Base-by-base conservation (phyloP, 2,888 invertebrate genomes). In the Hyposoter didymator region DNA sequence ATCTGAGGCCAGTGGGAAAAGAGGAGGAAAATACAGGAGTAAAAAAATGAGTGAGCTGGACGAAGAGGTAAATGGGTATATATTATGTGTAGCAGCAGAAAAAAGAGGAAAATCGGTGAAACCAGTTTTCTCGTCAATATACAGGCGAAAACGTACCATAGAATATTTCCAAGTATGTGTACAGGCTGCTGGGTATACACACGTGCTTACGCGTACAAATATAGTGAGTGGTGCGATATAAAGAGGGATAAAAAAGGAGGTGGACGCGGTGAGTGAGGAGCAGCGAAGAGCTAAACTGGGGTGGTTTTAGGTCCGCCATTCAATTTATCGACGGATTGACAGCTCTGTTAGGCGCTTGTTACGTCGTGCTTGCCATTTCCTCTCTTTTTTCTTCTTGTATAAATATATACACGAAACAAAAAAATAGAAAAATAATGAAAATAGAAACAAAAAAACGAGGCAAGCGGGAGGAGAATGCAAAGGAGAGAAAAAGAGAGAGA, bases 291-390 rank as follows among this genome's bases (percentile, higher is more conserved):
- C 66, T 64, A 83, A 92, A 90, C 88, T 91, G 89, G 93, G 93
- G 92, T 92, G 92, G 90, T 93, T 93, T 93, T 91, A 91, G 92
- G 91, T 90, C 90, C 90, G 91, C 93, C 91, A 93, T 93, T 93
- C 93, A 93, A 93, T 93, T 93, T 92, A 92, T 93, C 91, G 92
- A 90, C 89, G 91, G 92, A 92, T 93, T 93, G 93, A 93, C 93
- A 93, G 93, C 93, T 93, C 93, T 93, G 93, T 93, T 93, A 93
- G 92, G 90, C 90, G 90, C 92, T 92, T 92, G 92, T 92, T 93
- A 93, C 92, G 89, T 89, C 81, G 70, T 86, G 73, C 88, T 88
- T 88, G 88, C 59, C 87, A 84, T 89, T 89, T 78, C 86, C 81
- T 84, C 82, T 75, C 84, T 83, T 88, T 87, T 76, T 64, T 74